These are phyloP conservation scores for Calameuta filiformis DNA, from an alignment of 2,888 invertebrate species.

Conservation along the genomic window DNA sequence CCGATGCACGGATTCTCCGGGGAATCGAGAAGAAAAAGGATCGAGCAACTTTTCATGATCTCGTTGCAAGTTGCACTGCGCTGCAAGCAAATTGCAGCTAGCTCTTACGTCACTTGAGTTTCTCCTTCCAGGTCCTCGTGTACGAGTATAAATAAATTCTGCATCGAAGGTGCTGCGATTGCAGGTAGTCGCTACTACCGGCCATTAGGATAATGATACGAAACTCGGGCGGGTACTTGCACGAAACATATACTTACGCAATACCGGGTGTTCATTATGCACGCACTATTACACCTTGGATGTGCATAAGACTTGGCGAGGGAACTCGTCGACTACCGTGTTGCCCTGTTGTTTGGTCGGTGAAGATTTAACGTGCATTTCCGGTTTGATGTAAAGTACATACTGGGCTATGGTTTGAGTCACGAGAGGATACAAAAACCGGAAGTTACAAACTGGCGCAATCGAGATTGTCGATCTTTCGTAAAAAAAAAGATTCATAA, in stretches of 20 bases:
- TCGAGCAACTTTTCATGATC: background rate
- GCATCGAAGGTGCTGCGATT: background rate
- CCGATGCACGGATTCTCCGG: background rate
- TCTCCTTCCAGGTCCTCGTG: background rate
- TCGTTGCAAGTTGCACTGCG: background rate
- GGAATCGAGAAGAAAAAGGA: background rate
- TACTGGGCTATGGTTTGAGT: too few relatives aligned
- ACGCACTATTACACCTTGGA: conserved; percentile 8
- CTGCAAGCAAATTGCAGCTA: background rate
- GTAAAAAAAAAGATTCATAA: too few relatives aligned
- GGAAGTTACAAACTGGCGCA: too few relatives aligned
- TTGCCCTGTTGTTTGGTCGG: background rate
- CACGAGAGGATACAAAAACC: too few relatives aligned
- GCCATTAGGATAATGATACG: conserved; percentile 19
- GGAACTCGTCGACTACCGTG: conserved; percentile 7
- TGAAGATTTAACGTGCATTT: background rate
- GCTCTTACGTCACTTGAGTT: background rate
- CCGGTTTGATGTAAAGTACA: background rate
- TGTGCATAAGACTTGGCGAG: conserved; percentile 4
- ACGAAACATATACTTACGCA: conserved; percentile 3
- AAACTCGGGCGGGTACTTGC: background rate
- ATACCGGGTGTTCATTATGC: conserved; percentile 11
- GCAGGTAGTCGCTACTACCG: background rate
- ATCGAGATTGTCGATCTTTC: too few relatives aligned
- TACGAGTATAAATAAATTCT: background rate